Percentiles rank a stretch among this genome's conserved stretches.
Evolutionary conservation across 2,888 invertebrate genomes (phyloP).

Genomic region (Megamerina dolium): DNA sequence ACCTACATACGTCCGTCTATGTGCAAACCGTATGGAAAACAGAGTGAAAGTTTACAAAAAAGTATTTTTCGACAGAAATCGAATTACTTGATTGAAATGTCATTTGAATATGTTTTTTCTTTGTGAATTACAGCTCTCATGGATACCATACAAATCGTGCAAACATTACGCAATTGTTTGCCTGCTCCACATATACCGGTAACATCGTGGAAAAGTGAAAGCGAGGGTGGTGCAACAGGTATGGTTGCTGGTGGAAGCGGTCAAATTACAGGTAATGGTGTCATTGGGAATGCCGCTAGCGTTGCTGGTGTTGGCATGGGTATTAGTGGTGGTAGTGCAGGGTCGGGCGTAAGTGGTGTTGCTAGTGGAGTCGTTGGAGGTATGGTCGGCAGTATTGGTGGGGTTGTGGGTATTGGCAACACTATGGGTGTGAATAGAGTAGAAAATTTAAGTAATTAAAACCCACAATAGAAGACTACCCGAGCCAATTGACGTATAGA

Average conservation of each 20-base stretch:
- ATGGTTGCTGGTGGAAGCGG: constrained; percentile 19
- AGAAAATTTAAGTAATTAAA: constrained; percentile 27
- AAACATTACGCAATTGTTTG: constrained; percentile 75
- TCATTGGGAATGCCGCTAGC: constrained; percentile 4
- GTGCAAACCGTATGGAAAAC: constrained; percentile 87
- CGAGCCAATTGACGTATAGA: no score
- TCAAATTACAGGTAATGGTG: constrained; percentile 14
- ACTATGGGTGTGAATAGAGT: constrained; percentile 19
- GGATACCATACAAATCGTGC: constrained; percentile 81
- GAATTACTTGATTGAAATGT: no score
- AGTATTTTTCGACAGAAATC: no score
- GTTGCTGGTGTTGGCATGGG: constrained; percentile 6
- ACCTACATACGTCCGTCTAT: constrained; percentile 81
- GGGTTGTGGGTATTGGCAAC: constrained; percentile 6
- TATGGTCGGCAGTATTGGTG: constrained; percentile 5
- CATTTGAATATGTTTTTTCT: neutral
- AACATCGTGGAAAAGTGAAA: constrained; percentile 83
- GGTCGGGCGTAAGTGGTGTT: no score
- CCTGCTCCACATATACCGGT: constrained; percentile 85
- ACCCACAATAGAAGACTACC: no score
- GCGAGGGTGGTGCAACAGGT: constrained; percentile 46
- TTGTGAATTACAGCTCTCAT: constrained; percentile 58
- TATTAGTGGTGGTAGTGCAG: no score
- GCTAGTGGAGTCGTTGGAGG: neutral
- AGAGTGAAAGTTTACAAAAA: constrained; percentile 82